These are phyloP conservation scores for Sylvicola cinctus DNA, from an alignment of 2,888 invertebrate species.

Conservation along the genomic window DNA sequence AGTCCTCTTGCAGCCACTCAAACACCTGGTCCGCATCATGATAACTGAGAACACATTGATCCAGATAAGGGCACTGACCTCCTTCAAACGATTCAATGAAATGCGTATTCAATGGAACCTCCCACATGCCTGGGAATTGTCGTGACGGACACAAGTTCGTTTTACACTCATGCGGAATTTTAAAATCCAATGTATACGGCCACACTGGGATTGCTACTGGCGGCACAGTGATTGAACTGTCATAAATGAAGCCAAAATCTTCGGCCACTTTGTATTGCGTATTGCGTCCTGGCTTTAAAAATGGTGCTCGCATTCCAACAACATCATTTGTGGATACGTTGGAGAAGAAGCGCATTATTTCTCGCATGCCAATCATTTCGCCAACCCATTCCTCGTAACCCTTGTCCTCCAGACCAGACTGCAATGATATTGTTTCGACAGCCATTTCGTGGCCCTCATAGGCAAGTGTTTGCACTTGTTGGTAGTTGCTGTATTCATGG, in stretches of 20 bases:
- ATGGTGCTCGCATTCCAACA: slow-evolving; percentile 74
- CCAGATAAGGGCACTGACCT: slow-evolving; percentile 79
- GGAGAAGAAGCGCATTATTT: slow-evolving; percentile 61
- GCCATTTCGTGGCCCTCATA: slow-evolving; percentile 72
- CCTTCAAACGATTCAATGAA: slow-evolving; percentile 76
- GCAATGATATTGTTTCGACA: slow-evolving; percentile 40
- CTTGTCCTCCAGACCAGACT: slow-evolving; percentile 71
- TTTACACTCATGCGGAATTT: slow-evolving; percentile 83
- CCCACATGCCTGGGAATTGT: slow-evolving; percentile 87
- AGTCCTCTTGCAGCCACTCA: slow-evolving; percentile 81
- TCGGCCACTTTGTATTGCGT: slow-evolving; percentile 82
- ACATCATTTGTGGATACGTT: slow-evolving; percentile 65
- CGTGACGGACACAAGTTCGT: slow-evolving; percentile 79
- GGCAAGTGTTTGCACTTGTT: slow-evolving; percentile 73
- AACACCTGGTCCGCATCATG: slow-evolving; percentile 59
- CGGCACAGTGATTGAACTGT: slow-evolving; percentile 77
- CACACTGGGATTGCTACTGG: slow-evolving; percentile 62
- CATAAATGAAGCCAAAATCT: slow-evolving; percentile 83
- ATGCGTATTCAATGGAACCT: slow-evolving; percentile 76
- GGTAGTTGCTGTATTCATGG: slow-evolving; percentile 84
- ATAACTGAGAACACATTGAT: slow-evolving; percentile 80
- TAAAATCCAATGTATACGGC: slow-evolving; percentile 89
- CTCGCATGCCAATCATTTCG: slow-evolving; percentile 86
- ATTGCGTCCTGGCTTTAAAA: slow-evolving; percentile 79
- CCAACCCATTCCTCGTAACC: slow-evolving; percentile 86